These are phyloP conservation scores for Ceuthmochares aereus DNA, from an alignment of 2,113 vertebrate species.

Conservation along the genomic window DNA sequence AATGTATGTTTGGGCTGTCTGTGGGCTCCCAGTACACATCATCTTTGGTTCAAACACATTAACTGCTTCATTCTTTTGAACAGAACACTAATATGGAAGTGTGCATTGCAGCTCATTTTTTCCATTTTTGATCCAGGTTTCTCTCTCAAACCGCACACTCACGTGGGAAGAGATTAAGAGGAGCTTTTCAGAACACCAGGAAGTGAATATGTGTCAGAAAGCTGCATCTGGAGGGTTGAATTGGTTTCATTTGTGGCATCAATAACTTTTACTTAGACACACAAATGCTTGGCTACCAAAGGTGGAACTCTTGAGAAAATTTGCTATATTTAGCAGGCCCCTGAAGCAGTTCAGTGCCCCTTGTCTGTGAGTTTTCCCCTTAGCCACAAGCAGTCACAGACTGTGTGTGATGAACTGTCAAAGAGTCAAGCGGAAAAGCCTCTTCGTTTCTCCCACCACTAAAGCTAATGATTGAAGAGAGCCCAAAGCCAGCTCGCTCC, in stretches of 20 bases:
- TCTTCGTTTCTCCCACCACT: background rate
- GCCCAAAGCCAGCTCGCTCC: accelerated
- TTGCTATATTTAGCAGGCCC: background rate
- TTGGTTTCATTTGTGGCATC: background rate
- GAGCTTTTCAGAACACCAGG: background rate
- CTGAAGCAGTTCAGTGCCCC: background rate
- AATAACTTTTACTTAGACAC: background rate
- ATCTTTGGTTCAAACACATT: background rate
- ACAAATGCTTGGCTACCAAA: background rate
- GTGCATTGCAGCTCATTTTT: background rate
- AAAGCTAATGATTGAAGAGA: background rate
- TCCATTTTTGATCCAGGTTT: background rate
- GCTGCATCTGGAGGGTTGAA: background rate
- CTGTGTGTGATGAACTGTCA: no score
- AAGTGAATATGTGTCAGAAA: background rate
- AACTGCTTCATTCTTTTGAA: background rate
- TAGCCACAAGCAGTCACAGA: background rate
- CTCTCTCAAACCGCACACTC: background rate
- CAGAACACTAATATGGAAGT: background rate
- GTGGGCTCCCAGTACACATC: background rate
- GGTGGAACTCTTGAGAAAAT: background rate
- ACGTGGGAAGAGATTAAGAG: background rate
- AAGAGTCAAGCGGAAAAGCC: background rate
- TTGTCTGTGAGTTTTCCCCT: background rate
- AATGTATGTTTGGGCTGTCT: background rate